phyloP scores from a whole-genome alignment of 2,113 vertebrate species.

The Crocuta crocuta region DNA sequence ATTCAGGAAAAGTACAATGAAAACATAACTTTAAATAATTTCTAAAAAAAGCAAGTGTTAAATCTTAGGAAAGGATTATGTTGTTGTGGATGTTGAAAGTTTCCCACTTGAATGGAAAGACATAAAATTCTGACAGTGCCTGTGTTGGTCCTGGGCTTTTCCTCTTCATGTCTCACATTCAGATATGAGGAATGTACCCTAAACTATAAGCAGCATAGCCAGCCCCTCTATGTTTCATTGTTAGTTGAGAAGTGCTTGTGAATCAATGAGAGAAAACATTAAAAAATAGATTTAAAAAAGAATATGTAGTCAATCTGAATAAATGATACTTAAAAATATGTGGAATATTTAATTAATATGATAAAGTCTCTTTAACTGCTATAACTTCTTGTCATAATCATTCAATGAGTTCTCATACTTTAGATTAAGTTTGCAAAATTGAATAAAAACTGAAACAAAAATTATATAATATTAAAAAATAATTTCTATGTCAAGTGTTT shows the following conservation, averaged over 20 bases:
- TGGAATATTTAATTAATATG: not conserved
- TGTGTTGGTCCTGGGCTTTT: not conserved
- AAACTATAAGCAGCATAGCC: not conserved
- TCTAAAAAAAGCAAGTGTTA: slow-evolving; percentile 65
- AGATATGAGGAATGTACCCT: not conserved
- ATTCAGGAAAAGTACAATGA: slow-evolving; percentile 64
- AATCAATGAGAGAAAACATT: not conserved
- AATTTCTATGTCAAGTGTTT: not conserved
- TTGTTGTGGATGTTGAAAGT: slow-evolving; percentile 36
- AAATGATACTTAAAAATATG: not conserved
- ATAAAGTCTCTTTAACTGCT: not conserved
- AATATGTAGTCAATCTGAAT: not conserved
- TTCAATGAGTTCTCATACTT: not conserved
- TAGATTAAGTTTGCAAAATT: not conserved
- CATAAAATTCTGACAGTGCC: not conserved
- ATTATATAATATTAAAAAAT: not conserved
- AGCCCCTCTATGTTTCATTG: not conserved
- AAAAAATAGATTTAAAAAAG: not conserved
- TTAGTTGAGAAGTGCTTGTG: not conserved
- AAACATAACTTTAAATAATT: slow-evolving; percentile 71
- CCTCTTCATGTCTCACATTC: not conserved
- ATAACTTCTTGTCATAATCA: slow-evolving; percentile 9
- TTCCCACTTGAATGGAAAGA: slow-evolving; percentile 41
- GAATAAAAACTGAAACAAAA: slow-evolving; percentile 1
- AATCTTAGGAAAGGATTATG: slow-evolving; percentile 58